Evolutionary conservation across 2,888 invertebrate genomes (phyloP), one percentile per base, ranked within the genome.

Genomic region (Epistrophe eligans): DNA sequence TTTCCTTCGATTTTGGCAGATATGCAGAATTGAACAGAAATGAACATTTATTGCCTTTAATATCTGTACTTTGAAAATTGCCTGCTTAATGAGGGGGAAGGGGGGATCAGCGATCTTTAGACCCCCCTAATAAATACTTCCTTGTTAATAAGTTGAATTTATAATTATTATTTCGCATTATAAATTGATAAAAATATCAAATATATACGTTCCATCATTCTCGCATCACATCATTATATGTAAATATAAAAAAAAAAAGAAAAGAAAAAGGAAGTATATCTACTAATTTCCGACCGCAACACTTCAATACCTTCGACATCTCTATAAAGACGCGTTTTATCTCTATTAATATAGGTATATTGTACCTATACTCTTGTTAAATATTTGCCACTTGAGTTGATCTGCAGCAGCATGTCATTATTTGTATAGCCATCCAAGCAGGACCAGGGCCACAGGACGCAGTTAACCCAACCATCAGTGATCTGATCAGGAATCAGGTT

Each of bases 311-410:
- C 13, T 24, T 19, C 11, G 7, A 19, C 13, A 24, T 52, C 10
- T 6, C 13, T 11, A 32, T 7, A 17, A 48, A 50, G 5, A 52
- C 19, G 11, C 11, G 19, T 24, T 24, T 24, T 15, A 13, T 24
- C 5, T 52, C 6, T 52, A 19, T 17, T 17, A 19, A 4, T 4
- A 32, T 24, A 24, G 1, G 24, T 9, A 35, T 35, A 35, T 9
- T 35, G 1, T 52, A 19, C 19, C 5, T 50, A 32, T 32, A 11
- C 50, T 50, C 17, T 5, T 52, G 7, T 7, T 52, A 13, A 52
- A 52, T 52, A 24, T 55, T 55, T 55, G 13, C 52, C 52, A 55
- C 52, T 55, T 55, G 52, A 55, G 28, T 15, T 55, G 52, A 28
- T 28, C 13, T 15, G 52, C 52, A 55, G 52, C 52, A 55, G 13